Base-by-base conservation (phyloP, 2,797 vertebrate genomes). In the Trachops cirrhosus region DNA sequence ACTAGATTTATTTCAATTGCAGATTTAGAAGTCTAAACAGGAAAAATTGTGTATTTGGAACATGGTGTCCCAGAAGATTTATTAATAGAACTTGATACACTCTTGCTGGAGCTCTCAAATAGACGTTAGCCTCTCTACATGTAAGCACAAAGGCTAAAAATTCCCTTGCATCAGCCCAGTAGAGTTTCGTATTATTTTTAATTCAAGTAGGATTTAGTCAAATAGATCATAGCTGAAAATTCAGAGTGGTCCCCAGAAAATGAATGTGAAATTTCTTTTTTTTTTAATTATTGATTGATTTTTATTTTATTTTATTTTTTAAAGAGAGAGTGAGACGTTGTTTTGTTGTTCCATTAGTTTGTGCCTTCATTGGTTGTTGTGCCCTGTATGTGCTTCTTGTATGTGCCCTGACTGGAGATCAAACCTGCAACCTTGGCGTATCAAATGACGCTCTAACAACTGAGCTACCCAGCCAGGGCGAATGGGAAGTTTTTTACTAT, bases 21-120 rank as follows among this genome's bases (percentile, higher is more conserved):
- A 95, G 54, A 94, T 57, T 48, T 89, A 64, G 78, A 91, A 86
- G 57, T 70, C 86, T 83, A 32, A 85, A 95, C 95, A 89, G 16
- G 37, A 94, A 93, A 87, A 93, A 48, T n/a, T 37, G 54, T 67
- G 8, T 94, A 64, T 96, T 82, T 96, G 62, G 84, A 80, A 91
- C 54, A 68, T 3, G 22, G 26, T 70, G 9, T 89, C 37, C 68
- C 50, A 64, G 41, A 57, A 84, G 54, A 74, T 86, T 73, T 95
- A 50, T 85, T 95, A 48, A 73, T 74, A 74, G 79, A 80, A 46
- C 70, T 59, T 77, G 86, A 82, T 86, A 59, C 15, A 29, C 24
- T 70, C 82, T 91, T 44, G 7, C 92, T 50, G 22, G 74, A 37
- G n/a, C 73, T 44, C 52, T 68, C 34, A 86, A 46, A 34, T 84